Evolutionary conservation across 2,113 vertebrate genomes (phyloP).

Genomic region (Ailurus styani): DNA sequence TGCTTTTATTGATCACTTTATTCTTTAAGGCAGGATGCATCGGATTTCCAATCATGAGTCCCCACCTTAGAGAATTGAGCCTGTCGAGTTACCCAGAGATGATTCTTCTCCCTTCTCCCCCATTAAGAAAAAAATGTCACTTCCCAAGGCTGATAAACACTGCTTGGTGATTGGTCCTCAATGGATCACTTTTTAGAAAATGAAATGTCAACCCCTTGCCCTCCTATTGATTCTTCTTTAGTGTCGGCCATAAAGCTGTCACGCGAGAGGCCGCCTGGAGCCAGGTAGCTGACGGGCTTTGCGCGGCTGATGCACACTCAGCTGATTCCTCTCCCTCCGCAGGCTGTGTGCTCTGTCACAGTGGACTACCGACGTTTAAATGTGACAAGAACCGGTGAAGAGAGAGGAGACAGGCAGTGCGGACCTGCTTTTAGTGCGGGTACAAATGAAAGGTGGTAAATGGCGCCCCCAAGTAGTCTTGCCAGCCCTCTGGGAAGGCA

Average conservation of each 20-base stretch:
- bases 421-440: neutral
- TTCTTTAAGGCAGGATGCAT: slow-evolving; percentile 83
- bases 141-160: slow-evolving; percentile 85
- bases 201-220: slow-evolving; percentile 87
- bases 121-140: slow-evolving; percentile 76
- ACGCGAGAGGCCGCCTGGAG: slow-evolving; percentile 78
- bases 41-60: slow-evolving; percentile 84
- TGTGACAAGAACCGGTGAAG: slow-evolving; percentile 8
- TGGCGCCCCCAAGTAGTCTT: rapidly evolving
- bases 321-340: slow-evolving; percentile 9
- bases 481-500: neutral
- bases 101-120: slow-evolving; percentile 76
- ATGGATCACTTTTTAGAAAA: slow-evolving; percentile 89
- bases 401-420: neutral
- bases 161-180: slow-evolving; percentile 82
- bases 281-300: slow-evolving; percentile 79
- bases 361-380: slow-evolving; percentile 18
- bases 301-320: slow-evolving; percentile 40
- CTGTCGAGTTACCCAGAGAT: slow-evolving; percentile 74
- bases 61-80: slow-evolving; percentile 81
- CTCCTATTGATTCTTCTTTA: slow-evolving; percentile 87
- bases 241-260: slow-evolving; percentile 86
- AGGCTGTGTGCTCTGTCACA: slow-evolving; percentile 51
- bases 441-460: neutral
- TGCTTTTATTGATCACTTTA: slow-evolving; percentile 82